These are phyloP conservation scores for Papilio elwesi DNA, from an alignment of 2,888 invertebrate genomes.

Conservation along the genomic window DNA sequence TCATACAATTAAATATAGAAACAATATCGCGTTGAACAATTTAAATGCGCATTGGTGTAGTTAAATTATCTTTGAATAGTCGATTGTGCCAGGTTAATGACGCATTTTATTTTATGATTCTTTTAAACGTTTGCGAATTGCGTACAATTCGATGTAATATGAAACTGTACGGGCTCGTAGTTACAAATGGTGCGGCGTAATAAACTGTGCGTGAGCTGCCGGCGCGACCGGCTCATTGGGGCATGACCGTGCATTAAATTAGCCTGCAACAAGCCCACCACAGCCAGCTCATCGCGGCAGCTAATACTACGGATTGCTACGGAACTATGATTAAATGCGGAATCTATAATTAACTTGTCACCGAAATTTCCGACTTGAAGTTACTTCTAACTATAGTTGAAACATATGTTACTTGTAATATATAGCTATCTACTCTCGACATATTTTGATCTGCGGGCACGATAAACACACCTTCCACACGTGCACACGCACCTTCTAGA, in stretches of 20 bases:
- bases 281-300: neutral
- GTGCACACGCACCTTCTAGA: too few species aligned
- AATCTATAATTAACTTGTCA: constrained; percentile 23
- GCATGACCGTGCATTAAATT: constrained; percentile 62
- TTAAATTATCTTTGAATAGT: constrained; percentile 44
- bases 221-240: constrained; percentile 53
- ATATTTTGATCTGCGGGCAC: too few species aligned
- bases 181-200: constrained; percentile 32
- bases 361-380: constrained; percentile 13
- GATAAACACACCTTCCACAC: too few species aligned
- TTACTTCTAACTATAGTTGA: constrained; percentile 12
- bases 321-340: constrained; percentile 33
- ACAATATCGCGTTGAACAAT: constrained; percentile 40
- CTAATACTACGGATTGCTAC: constrained; percentile 35
- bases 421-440: too few species aligned
- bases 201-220: constrained; percentile 46
- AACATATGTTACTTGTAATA: neutral
- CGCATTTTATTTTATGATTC: constrained; percentile 34
- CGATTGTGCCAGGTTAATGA: constrained; percentile 46
- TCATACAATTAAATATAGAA: neutral
- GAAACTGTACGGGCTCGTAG: constrained; percentile 12
- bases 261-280: constrained; percentile 37
- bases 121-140: constrained; percentile 21
- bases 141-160: constrained; percentile 13
- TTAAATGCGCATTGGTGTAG: constrained; percentile 41